These are phyloP conservation scores for Tragelaphus strepsiceros DNA, from an alignment of 2,113 vertebrate genomes.

Conservation along the genomic window DNA sequence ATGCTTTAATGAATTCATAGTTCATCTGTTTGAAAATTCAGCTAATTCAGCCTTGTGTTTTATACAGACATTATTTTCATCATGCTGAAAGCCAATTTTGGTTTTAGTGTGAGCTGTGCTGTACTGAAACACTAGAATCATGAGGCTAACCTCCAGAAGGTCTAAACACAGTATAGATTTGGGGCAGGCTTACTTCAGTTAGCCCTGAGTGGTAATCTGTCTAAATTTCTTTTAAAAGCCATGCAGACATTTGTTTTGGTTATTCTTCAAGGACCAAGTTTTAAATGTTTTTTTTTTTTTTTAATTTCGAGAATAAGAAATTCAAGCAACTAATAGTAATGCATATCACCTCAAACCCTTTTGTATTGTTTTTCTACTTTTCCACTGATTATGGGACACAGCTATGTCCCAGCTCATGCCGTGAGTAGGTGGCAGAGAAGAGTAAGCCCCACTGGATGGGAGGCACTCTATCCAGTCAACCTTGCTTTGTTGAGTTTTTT, in stretches of 20 bases:
- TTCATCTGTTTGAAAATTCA: constrained; percentile 18
- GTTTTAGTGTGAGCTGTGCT: background rate
- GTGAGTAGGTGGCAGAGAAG: background rate
- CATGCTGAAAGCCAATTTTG: background rate
- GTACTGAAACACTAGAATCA: background rate
- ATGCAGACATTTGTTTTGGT: constrained; percentile 21
- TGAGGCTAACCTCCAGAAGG: background rate
- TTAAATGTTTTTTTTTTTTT: background rate
- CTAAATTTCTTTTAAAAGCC: constrained; percentile 28
- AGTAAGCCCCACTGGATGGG: background rate
- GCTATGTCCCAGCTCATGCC: background rate
- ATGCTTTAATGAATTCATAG: background rate
- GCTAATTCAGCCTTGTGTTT: background rate
- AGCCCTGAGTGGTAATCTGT: background rate
- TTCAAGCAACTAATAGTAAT: background rate
- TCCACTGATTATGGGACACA: background rate
- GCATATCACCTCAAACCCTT: background rate
- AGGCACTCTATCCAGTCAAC: background rate
- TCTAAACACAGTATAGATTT: background rate
- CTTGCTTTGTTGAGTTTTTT: background rate
- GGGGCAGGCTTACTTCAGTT: background rate
- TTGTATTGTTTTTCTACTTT: background rate
- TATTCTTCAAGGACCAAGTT: constrained; percentile 8
- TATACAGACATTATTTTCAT: constrained; percentile 12
- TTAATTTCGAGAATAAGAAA: constrained; percentile 18